Percentiles rank a stretch among this genome's conserved stretches.
phyloP scores from a whole-genome alignment of 2,113 vertebrate species.

The Anolis carolinensis region DNA sequence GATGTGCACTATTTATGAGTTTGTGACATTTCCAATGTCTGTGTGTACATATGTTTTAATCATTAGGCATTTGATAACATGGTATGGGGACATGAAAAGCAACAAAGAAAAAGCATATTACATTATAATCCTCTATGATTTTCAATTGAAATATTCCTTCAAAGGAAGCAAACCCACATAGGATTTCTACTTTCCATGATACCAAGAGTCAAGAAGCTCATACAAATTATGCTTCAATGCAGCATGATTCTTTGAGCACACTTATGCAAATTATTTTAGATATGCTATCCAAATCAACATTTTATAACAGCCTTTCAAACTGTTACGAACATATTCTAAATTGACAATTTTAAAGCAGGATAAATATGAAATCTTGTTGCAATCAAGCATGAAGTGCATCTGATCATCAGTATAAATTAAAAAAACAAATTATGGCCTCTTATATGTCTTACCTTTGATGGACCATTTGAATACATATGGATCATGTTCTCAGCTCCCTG shows the following conservation, averaged over 20 bases:
- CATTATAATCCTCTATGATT: neutral
- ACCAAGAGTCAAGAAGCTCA: neutral
- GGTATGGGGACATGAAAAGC: neutral
- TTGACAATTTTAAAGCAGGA: neutral
- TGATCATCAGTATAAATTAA: neutral
- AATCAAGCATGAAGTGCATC: neutral
- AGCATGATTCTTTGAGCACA: neutral
- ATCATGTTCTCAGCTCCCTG: slow-evolving; percentile 99
- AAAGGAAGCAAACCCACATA: neutral
- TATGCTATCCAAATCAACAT: neutral
- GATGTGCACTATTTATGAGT: neutral
- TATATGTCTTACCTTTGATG: slow-evolving; percentile 88
- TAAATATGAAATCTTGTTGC: neutral
- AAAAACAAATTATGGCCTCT: neutral
- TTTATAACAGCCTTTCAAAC: neutral
- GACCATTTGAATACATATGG: slow-evolving; percentile 97
- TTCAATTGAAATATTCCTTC: neutral
- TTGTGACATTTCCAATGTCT: neutral
- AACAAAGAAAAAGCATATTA: neutral
- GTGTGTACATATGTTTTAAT: neutral
- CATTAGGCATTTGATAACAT: neutral
- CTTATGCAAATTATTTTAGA: neutral
- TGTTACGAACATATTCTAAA: neutral
- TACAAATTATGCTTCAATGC: neutral
- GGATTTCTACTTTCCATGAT: neutral